A percentile compares a stretch with the other conserved stretches of the same genome.
Evolutionary conservation across 2,888 invertebrate genomes (phyloP).

Genomic region (Xanthorhoe designata): DNA sequence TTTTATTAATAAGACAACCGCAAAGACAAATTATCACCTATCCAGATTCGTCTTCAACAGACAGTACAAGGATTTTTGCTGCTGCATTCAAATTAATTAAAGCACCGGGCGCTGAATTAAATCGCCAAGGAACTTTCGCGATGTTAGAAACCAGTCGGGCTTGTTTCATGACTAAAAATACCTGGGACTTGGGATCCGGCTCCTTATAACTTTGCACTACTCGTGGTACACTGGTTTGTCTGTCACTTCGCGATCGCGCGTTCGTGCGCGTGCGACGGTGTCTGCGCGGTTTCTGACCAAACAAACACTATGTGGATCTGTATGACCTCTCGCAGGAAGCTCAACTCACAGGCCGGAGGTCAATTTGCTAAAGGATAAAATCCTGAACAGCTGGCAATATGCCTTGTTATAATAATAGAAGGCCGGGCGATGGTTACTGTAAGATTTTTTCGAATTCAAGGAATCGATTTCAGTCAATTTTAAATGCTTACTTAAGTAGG

Average conservation of each 20-base stretch:
- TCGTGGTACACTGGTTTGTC: slow-evolving; percentile 57
- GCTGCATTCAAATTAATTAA: slow-evolving; percentile 20
- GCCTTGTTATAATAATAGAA: slow-evolving; percentile 14
- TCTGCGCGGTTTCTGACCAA: slow-evolving; percentile 55
- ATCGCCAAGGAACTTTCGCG: slow-evolving; percentile 59
- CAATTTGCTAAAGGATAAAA: slow-evolving; percentile 34
- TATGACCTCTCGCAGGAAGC: slow-evolving; percentile 72
- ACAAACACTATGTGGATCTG: slow-evolving; percentile 12
- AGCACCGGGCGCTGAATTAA: slow-evolving; percentile 25
- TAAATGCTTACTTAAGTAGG: no score
- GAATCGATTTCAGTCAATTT: no score
- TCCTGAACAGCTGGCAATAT: slow-evolving; percentile 17
- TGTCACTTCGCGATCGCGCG: slow-evolving; percentile 50
- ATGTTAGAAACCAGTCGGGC: slow-evolving; percentile 68
- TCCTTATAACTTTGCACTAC: slow-evolving; percentile 55
- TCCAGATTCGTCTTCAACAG: neutral
- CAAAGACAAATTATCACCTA: neutral
- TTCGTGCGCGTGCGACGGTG: slow-evolving; percentile 49
- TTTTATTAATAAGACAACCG: no score
- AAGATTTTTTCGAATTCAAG: no score
- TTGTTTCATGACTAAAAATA: slow-evolving; percentile 66
- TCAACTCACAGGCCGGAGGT: slow-evolving; percentile 55
- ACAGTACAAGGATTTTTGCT: neutral
- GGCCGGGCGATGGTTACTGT: no score
- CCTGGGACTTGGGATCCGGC: slow-evolving; percentile 59